Evolutionary conservation across 2,113 vertebrate species (phyloP).

Genomic region (Jacana jacana): DNA sequence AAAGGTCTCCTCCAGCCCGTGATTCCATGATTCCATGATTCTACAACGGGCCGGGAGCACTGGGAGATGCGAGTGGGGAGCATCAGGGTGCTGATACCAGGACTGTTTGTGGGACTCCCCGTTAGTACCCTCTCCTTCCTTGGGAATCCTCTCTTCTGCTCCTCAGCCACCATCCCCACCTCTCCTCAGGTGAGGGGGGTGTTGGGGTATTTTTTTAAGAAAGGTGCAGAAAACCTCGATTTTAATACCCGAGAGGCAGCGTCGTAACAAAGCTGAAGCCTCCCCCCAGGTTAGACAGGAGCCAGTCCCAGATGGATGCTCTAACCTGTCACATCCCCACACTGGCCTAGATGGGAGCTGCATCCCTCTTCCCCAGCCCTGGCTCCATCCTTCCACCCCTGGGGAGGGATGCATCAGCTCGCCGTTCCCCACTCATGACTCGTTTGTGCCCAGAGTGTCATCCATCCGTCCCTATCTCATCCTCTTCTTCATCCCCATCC

Average conservation of each 20-base stretch:
- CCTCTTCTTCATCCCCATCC: no score
- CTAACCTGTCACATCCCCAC: neutral
- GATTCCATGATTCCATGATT: neutral
- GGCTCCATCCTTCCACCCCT: neutral
- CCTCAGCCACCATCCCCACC: neutral
- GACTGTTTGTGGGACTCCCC: neutral
- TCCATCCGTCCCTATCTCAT: no score
- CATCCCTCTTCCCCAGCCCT: neutral
- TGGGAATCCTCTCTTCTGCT: neutral
- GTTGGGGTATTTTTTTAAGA: neutral
- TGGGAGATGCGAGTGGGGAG: neutral
- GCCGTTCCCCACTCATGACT: no score
- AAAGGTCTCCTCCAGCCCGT: neutral
- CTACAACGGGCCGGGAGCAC: neutral
- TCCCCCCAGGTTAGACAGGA: neutral
- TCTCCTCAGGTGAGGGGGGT: neutral
- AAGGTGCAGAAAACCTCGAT: fast-evolving
- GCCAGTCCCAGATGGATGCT: neutral
- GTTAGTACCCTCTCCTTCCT: fast-evolving
- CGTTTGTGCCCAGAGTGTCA: neutral
- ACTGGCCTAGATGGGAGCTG: neutral
- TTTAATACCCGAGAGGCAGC: neutral
- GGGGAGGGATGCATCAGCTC: neutral
- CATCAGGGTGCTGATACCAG: neutral
- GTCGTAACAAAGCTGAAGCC: neutral